phyloP scores from a whole-genome alignment of 2,888 invertebrate species.

The Flexamia atlantica region DNA sequence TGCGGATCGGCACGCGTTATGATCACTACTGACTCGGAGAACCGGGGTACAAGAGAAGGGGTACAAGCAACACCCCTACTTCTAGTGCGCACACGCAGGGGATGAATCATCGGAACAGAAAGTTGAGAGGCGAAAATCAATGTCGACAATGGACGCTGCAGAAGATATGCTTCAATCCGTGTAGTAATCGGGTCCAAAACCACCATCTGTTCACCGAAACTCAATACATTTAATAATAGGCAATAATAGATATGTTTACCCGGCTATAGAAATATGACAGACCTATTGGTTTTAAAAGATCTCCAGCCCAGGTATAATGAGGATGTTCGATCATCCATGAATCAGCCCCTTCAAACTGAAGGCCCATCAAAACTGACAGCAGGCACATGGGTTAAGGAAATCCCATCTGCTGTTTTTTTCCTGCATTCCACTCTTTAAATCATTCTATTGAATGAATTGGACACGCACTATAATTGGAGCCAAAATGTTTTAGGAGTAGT shows the following conservation, averaged over 20 bases:
- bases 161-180: constrained; percentile 46
- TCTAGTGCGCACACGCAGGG: constrained; percentile 50
- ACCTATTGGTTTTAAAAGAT: constrained; percentile 46
- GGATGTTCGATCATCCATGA: constrained; percentile 48
- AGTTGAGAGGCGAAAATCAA: constrained; percentile 46
- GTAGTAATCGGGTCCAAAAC: constrained; percentile 22
- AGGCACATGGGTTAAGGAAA: constrained; percentile 34
- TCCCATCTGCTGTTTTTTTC: constrained; percentile 3
- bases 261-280: constrained; percentile 56
- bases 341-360: constrained; percentile 15
- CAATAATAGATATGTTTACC: constrained; percentile 53
- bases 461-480: too few relatives aligned
- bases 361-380: constrained; percentile 48
- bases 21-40: constrained; percentile 51
- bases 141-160: constrained; percentile 44
- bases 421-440: constrained; percentile 3
- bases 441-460: neutral
- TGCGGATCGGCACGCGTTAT: constrained; percentile 37
- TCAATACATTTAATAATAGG: constrained; percentile 49
- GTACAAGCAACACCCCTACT: constrained; percentile 51
- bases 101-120: constrained; percentile 50
- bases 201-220: constrained; percentile 47
- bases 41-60: constrained; percentile 41
- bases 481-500: too few relatives aligned
- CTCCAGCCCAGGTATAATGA: constrained; percentile 49